Percentiles rank a stretch among this genome's conserved stretches.
phyloP scores from a whole-genome alignment of 2,113 vertebrate species.

The Orientallactaga bullata region DNA sequence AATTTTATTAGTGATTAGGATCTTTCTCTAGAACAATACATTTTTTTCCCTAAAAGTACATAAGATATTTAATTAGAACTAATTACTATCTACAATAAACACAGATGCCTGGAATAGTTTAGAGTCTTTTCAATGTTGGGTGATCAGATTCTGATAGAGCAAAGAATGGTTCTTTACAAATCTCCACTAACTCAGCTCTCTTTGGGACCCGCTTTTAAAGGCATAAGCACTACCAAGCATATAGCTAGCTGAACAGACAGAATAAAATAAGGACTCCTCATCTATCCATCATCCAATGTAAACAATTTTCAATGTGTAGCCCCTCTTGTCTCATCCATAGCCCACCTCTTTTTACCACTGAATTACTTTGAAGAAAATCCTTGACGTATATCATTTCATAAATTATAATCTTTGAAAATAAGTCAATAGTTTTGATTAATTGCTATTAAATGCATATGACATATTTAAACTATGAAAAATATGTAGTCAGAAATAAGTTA shows the following conservation, averaged over 20 bases:
- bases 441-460: neutral
- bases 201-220: neutral
- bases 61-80: neutral
- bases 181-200: neutral
- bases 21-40: neutral
- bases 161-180: slow-evolving; percentile 1
- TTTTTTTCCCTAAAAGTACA: neutral
- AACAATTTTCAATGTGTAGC: neutral
- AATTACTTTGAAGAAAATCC: neutral
- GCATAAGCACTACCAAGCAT: neutral
- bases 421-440: slow-evolving; percentile 29
- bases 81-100: neutral
- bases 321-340: neutral
- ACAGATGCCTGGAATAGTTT: neutral
- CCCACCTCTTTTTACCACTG: neutral
- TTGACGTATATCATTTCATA: neutral
- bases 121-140: neutral
- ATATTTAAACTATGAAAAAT: slow-evolving; percentile 33
- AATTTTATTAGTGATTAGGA: slow-evolving; percentile 26
- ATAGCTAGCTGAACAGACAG: neutral
- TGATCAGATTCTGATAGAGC: neutral
- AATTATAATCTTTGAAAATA: neutral
- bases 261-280: neutral
- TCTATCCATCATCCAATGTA: neutral
- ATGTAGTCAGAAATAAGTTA: neutral